Conservation (phyloP, 2,888 invertebrate genomes). For the Agonopterix subpropinquella region DNA sequence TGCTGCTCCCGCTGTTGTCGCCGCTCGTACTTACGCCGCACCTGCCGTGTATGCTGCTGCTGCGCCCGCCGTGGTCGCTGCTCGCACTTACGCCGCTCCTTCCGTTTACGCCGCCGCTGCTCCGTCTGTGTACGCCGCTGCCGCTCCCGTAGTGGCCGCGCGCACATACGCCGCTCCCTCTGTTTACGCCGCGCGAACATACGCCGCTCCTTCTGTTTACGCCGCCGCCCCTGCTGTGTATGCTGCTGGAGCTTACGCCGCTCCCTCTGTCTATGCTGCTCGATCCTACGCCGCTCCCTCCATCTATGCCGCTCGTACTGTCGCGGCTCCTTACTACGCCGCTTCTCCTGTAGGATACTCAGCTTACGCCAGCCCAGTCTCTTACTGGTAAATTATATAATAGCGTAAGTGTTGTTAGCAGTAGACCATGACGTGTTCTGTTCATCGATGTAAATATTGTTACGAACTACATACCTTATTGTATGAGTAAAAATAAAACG, state of each 20-base stretch:
- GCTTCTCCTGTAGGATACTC: constrained; percentile 27
- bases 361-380: constrained; percentile 48
- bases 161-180: constrained; percentile 10
- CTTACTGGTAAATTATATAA: constrained; percentile 41
- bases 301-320: constrained; percentile 35
- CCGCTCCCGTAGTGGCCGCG: constrained; percentile 9
- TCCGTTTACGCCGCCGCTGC: constrained; percentile 13
- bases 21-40: constrained; percentile 20
- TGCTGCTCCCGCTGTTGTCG: constrained; percentile 26
- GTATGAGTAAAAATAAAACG: constrained; percentile 4
- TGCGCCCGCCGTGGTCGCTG: constrained; percentile 15
- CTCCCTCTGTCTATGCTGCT: constrained; percentile 20
- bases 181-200: constrained; percentile 11
- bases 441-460: constrained; percentile 38
- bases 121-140: constrained; percentile 13
- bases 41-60: constrained; percentile 18
- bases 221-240: constrained; percentile 6
- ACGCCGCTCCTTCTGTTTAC: constrained; percentile 14
- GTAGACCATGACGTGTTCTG: constrained; percentile 39
- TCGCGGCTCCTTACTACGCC: constrained; percentile 4
- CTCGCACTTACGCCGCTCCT: constrained; percentile 19
- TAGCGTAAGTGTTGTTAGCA: constrained; percentile 11
- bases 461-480: constrained; percentile 5
- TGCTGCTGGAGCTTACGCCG: constrained; percentile 3
- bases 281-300: constrained; percentile 13